Percentiles rank a stretch among this genome's conserved stretches.
Evolutionary conservation across 2,888 invertebrate genomes (phyloP).

Genomic region (Erebia epiphron): DNA sequence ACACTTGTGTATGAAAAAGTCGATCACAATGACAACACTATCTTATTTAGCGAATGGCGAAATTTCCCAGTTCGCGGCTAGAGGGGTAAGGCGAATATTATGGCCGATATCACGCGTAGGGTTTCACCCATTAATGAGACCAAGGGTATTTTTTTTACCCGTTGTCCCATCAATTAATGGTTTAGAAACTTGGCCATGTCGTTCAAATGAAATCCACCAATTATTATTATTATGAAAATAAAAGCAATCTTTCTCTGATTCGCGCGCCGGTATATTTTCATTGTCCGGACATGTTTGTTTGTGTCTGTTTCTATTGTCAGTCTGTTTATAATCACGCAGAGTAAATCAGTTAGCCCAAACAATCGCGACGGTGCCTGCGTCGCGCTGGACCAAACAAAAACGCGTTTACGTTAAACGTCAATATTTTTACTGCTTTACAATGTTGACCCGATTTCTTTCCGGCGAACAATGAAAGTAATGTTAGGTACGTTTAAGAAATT

Average conservation of each 20-base stretch:
- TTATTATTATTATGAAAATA: background rate
- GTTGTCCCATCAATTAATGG: no score
- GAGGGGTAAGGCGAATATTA: no score
- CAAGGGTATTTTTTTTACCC: no score
- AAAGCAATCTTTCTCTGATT: background rate
- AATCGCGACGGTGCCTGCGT: background rate
- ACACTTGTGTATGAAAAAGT: no score
- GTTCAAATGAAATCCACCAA: no score
- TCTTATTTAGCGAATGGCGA: no score
- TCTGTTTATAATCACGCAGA: slow-evolving; percentile 35
- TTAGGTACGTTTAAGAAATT: background rate
- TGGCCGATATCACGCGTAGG: no score
- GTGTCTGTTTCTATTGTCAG: slow-evolving; percentile 29
- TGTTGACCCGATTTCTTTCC: slow-evolving; percentile 35
- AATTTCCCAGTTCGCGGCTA: no score
- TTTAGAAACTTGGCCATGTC: no score
- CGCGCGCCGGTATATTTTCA: slow-evolving; percentile 14
- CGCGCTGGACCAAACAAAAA: slow-evolving; percentile 7
- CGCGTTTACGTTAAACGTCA: slow-evolving; percentile 25
- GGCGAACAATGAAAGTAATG: background rate
- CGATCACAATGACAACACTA: no score
- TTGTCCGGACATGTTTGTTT: slow-evolving; percentile 21
- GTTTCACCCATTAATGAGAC: no score
- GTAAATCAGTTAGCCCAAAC: slow-evolving; percentile 23
- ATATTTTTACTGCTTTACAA: slow-evolving; percentile 38